Percentiles rank a stretch among this genome's conserved stretches.
These are phyloP conservation scores for Melieria omissa DNA, from an alignment of 2,888 invertebrate genomes.

Conservation along the genomic window DNA sequence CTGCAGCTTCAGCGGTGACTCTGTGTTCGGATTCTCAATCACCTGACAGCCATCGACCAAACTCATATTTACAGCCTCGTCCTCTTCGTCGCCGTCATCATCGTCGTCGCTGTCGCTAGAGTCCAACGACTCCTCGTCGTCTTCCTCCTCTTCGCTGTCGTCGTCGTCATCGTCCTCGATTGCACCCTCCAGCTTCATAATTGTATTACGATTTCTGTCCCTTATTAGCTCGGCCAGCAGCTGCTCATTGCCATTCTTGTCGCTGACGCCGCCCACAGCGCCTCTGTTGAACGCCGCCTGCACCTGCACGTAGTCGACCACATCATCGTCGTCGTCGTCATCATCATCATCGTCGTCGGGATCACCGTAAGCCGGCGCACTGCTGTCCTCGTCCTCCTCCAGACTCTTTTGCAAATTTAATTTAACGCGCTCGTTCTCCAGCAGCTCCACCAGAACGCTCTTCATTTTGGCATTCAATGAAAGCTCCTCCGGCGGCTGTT, in stretches of 20 bases:
- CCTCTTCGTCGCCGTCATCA: constrained; percentile 55
- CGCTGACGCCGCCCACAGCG: constrained; percentile 31
- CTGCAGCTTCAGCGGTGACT: constrained; percentile 54
- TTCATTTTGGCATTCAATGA: constrained; percentile 68
- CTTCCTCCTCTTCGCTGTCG: constrained; percentile 54
- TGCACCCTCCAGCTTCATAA: constrained; percentile 51
- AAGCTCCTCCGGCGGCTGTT: constrained; percentile 53
- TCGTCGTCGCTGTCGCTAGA: constrained; percentile 63
- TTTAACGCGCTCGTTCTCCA: constrained; percentile 66
- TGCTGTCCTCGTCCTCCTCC: constrained; percentile 53
- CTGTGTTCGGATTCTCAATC: constrained; percentile 64
- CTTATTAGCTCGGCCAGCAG: constrained; percentile 57
- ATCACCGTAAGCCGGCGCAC: constrained; percentile 46
- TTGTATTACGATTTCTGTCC: constrained; percentile 60
- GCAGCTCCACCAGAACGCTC: constrained; percentile 66
- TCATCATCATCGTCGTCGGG: constrained; percentile 50
- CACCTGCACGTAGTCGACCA: constrained; percentile 51
- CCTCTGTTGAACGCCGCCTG: not conserved
- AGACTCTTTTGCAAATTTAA: constrained; percentile 67
- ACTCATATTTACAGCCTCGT: constrained; percentile 54
- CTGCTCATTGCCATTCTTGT: constrained; percentile 60
- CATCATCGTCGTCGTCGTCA: constrained; percentile 47
- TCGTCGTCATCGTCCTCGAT: constrained; percentile 33
- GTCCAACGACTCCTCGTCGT: constrained; percentile 36
- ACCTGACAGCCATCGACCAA: constrained; percentile 64